Evolutionary conservation across 1,140 invertebrate species (phyloP), one percentile per base, ranked within the genome.

Genomic region (Nymphalis io): DNA sequence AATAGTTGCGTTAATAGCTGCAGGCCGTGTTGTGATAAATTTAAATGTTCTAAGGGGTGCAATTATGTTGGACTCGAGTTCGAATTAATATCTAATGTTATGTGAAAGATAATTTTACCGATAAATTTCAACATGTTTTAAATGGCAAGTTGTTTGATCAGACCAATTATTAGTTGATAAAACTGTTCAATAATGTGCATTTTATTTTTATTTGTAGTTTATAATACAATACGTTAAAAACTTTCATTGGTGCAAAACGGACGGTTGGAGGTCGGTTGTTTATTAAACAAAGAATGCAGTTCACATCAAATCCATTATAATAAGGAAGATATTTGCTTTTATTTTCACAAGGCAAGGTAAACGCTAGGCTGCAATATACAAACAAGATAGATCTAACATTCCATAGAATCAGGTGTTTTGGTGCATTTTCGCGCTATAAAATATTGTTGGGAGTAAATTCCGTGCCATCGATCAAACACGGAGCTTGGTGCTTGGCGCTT

Each of bases 381-480:
- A 72, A 72, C 70, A 72, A 62, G 70, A 71, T 71, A 66, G 63
- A 68, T 68, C 53, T 55, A 70, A 65, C 72, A 80, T 76, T 80
- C 74, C 71, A 76, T 46, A 73, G 81, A 84, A 85, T 87, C 87
- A 87, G 83, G 77, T 77, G 79, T 85, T 89, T 87, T 87, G 72
- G 77, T 75, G 73, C 78, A 84, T 83, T 83, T 81, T 83, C 75
- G 74, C 75, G 84, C 76, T 80, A 81, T 82, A 85, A 87, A 89
- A 87, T 85, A 86, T 77, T 69, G 74, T 75, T 71, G 74, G 71
- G 72, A 82, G 83, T 81, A 84, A 83, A 75, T 76, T 74, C 76
- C 68, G 68, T 79, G 68, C 80, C 84, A 90, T 90, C 88, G 86
- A 90, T 90, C 86, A 90, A 81, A 69, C 60, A 64, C 73, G 77